A percentile compares a stretch with the other conserved stretches of the same genome.
Conservation (phyloP, 1,140 invertebrate genomes). For the Popillia japonica region DNA sequence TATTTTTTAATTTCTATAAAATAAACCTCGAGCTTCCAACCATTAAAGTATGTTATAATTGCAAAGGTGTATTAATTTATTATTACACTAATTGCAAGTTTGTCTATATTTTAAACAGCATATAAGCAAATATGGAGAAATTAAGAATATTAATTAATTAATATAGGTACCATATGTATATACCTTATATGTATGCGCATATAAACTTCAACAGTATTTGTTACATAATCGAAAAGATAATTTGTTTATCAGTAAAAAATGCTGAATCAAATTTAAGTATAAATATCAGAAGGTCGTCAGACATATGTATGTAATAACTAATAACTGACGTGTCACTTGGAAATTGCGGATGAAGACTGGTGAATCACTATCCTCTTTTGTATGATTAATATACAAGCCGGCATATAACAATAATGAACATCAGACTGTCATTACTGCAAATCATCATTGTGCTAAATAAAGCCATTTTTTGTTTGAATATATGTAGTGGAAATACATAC, state of each 20-base stretch:
- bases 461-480: no score
- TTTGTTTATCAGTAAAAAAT: slow-evolving; percentile 14
- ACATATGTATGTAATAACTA: background rate
- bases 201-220: background rate
- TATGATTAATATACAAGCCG: background rate
- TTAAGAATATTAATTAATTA: no score
- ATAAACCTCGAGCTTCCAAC: background rate
- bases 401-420: background rate
- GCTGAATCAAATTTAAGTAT: slow-evolving; percentile 30
- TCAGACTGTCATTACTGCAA: background rate
- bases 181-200: no score
- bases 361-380: slow-evolving; percentile 27
- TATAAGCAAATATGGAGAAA: no score
- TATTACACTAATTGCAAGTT: no score
- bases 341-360: slow-evolving; percentile 7
- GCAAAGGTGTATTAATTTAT: no score
- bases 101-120: no score
- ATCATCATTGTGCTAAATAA: no score
- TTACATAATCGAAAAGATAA: background rate
- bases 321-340: slow-evolving; percentile 6
- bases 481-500: no score
- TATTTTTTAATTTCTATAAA: background rate
- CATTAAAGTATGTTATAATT: no score
- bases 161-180: no score
- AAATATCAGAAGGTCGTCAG: slow-evolving; percentile 15